Evolutionary conservation across 1,140 invertebrate genomes (phyloP).

Genomic region (Drosophila obscura): DNA sequence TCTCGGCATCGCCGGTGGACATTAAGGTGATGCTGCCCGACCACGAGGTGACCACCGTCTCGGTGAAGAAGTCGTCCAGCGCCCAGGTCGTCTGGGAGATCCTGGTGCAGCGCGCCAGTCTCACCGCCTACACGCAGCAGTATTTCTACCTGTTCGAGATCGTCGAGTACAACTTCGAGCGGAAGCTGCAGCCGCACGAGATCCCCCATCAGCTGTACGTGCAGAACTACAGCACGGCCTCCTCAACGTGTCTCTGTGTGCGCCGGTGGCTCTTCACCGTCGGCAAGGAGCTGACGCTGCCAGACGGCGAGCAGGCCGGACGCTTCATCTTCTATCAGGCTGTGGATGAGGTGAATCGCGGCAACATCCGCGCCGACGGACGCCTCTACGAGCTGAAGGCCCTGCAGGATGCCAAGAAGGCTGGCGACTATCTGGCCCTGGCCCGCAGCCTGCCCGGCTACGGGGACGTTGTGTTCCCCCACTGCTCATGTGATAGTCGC

Average conservation of each 20-base stretch:
- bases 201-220: constrained; percentile 99
- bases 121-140: constrained; percentile 91
- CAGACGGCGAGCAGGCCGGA: constrained; percentile 86
- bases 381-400: constrained; percentile 97
- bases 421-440: constrained; percentile 94
- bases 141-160: constrained; percentile 99
- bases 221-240: constrained; percentile 99
- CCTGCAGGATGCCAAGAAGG: constrained; percentile 94
- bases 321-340: constrained; percentile 94
- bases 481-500: constrained; percentile 96
- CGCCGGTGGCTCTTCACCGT: constrained; percentile 97
- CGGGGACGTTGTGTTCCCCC: constrained; percentile 96
- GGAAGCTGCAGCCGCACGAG: constrained; percentile 96
- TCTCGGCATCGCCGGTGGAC: constrained; percentile 94
- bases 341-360: constrained; percentile 97
- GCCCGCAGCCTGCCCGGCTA: constrained; percentile 95
- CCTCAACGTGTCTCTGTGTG: constrained; percentile 96
- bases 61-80: constrained; percentile 94
- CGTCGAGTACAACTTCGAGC: constrained; percentile 98
- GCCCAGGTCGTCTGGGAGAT: constrained; percentile 96
- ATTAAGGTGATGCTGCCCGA: constrained; percentile 94
- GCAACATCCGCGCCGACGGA: constrained; percentile 94
- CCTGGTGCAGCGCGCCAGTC: constrained; percentile 93
- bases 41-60: constrained; percentile 94
- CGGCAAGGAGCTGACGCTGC: constrained; percentile 89